A percentile compares a stretch with the other conserved stretches of the same genome.
These are phyloP conservation scores for Syrrhaptes paradoxus DNA, from an alignment of 2,113 vertebrate species.

Conservation along the genomic window DNA sequence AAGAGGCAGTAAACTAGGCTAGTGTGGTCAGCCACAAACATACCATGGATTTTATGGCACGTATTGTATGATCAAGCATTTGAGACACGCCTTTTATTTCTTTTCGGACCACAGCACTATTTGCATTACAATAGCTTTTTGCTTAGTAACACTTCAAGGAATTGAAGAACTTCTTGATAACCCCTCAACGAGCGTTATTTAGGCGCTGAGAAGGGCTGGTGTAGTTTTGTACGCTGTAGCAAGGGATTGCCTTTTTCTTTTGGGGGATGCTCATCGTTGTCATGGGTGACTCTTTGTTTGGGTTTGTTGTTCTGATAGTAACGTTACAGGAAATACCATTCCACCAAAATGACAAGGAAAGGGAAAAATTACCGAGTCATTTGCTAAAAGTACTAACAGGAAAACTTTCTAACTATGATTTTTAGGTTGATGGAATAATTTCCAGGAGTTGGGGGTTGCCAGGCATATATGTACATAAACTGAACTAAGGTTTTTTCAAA, in stretches of 20 bases:
- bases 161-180: constrained; percentile 46
- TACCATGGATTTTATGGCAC: constrained; percentile 51
- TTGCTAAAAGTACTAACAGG: background rate
- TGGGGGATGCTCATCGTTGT: background rate
- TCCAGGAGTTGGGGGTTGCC: background rate
- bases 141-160: constrained; percentile 29
- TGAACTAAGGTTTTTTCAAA: background rate
- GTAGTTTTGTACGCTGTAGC: background rate
- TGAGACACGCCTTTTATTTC: constrained; percentile 13
- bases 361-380: background rate
- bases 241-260: background rate
- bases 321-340: background rate
- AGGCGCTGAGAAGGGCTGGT: background rate
- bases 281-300: constrained; percentile 33
- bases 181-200: constrained; percentile 22
- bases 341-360: background rate
- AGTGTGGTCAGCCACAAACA: constrained; percentile 33
- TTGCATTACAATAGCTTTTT: constrained; percentile 35
- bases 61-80: constrained; percentile 18
- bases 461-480: background rate
- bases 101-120: background rate
- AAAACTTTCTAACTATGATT: background rate
- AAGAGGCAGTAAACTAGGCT: constrained; percentile 28
- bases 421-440: background rate
- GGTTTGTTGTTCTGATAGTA: constrained; percentile 13